phyloP scores from a whole-genome alignment of 2,888 invertebrate species.

The Clusia tigrina region DNA sequence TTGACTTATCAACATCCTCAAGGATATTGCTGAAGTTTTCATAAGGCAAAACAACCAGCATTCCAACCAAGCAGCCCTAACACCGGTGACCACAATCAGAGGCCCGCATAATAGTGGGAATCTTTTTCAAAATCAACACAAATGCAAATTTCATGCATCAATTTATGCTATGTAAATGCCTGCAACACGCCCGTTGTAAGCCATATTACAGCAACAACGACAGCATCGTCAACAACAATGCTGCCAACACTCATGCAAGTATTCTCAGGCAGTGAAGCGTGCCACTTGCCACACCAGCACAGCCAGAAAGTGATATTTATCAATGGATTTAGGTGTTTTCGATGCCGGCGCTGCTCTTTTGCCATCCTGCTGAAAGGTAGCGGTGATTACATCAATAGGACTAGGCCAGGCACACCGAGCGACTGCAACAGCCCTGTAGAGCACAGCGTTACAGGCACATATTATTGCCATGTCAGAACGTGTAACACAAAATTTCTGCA shows the following conservation, averaged over 20 bases:
- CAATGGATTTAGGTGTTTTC: background rate
- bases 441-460: background rate
- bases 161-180: background rate
- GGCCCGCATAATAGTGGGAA: background rate
- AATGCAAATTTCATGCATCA: background rate
- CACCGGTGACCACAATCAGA: background rate
- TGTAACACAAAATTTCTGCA: no score
- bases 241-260: background rate
- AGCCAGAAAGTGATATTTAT: constrained; percentile 1
- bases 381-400: background rate
- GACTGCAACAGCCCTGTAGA: background rate
- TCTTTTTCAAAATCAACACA: constrained; percentile 4
- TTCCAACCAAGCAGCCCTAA: background rate
- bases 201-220: background rate
- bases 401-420: background rate
- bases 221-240: background rate
- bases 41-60: background rate
- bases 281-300: background rate
- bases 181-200: constrained; percentile 4
- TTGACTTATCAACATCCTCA: background rate
- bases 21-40: background rate
- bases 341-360: no score
- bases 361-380: no score
- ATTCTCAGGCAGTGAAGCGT: background rate
- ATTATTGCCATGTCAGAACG: no score